phyloP scores from a whole-genome alignment of 2,888 invertebrate species.

The Frankliniella intonsa region DNA sequence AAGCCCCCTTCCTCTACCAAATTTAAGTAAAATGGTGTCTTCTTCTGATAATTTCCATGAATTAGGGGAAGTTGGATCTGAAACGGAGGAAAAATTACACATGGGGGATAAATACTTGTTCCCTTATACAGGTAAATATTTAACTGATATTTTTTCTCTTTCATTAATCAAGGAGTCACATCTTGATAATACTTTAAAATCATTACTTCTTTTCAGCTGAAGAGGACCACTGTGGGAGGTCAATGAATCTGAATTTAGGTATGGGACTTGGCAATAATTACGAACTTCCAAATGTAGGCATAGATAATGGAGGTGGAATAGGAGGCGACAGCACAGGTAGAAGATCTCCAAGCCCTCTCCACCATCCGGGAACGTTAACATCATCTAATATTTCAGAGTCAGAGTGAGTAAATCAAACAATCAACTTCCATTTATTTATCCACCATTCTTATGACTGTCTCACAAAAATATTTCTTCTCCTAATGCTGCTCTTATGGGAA shows the following conservation, averaged over 20 bases:
- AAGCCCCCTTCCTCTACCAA: conserved; percentile 20
- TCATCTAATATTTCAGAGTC: conserved; percentile 37
- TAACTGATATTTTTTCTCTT: conserved; percentile 2
- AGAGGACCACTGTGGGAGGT: conserved; percentile 61
- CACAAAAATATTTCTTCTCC: background rate
- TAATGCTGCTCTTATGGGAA: background rate
- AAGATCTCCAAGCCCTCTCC: conserved; percentile 46
- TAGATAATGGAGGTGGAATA: conserved; percentile 46
- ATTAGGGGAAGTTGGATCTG: conserved; percentile 37
- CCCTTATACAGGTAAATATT: conserved; percentile 65
- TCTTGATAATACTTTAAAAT: conserved; percentile 28
- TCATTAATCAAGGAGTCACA: conserved; percentile 29
- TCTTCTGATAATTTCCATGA: conserved; percentile 38
- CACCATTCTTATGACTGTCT: background rate
- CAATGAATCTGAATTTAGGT: conserved; percentile 31
- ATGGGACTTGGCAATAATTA: conserved; percentile 30
- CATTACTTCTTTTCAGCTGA: conserved; percentile 54
- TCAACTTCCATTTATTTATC: background rate
- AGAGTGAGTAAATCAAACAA: conserved; percentile 35
- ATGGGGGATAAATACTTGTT: conserved; percentile 75
- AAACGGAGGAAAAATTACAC: conserved; percentile 50
- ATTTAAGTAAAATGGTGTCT: conserved; percentile 36
- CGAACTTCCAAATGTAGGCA: conserved; percentile 41
- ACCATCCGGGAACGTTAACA: conserved; percentile 45
- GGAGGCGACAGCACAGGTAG: conserved; percentile 44